Conservation (phyloP, 2,797 vertebrate species). For the Gymnocypris eckloni region DNA sequence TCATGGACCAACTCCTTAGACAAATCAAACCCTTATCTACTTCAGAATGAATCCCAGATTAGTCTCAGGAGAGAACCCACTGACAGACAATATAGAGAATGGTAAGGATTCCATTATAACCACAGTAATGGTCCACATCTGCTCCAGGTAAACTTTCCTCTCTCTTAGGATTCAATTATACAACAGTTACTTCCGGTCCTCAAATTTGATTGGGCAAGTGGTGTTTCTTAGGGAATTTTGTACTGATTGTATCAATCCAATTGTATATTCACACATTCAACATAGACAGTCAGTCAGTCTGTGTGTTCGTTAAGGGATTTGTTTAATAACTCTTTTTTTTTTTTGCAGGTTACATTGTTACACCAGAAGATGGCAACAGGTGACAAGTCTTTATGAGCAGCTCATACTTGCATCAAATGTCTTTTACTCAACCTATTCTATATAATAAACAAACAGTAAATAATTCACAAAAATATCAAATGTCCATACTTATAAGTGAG, state of each 20-base stretch:
- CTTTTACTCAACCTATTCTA: background rate
- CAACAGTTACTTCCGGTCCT: background rate
- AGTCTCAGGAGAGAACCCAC: constrained; percentile 29
- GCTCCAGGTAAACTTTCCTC: constrained; percentile 15
- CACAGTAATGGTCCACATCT: constrained; percentile 22
- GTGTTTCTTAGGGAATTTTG: background rate
- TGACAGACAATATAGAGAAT: constrained; percentile 20
- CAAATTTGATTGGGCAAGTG: background rate
- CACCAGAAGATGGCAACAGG: background rate
- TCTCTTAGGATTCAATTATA: background rate
- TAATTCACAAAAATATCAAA: background rate
- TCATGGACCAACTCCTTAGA: constrained; percentile 48
- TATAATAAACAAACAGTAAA: background rate
- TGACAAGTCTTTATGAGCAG: background rate
- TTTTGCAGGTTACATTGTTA: background rate
- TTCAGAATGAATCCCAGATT: constrained; percentile 41
- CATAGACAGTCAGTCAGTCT: background rate
- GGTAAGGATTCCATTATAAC: constrained; percentile 1
- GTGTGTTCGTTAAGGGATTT: background rate
- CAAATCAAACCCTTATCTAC: constrained; percentile 49
- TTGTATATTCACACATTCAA: background rate
- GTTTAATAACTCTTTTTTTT: background rate
- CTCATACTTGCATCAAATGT: background rate
- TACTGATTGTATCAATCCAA: background rate
- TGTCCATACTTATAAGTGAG: background rate